These are phyloP conservation scores for Menura novaehollandiae DNA, from an alignment of 2,113 vertebrate species.

Conservation along the genomic window DNA sequence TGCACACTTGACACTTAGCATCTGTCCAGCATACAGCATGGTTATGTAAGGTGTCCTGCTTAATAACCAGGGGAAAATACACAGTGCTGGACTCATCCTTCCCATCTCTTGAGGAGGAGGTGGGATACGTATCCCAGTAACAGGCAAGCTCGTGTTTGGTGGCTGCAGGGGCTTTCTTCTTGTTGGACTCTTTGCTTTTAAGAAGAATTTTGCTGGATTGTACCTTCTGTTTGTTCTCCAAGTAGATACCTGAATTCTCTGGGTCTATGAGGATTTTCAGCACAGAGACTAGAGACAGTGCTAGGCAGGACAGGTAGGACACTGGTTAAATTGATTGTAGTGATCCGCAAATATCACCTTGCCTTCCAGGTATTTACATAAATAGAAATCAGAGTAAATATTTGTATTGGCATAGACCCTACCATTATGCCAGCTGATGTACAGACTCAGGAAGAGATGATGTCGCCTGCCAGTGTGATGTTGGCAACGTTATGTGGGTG, in stretches of 20 bases:
- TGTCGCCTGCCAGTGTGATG: not conserved
- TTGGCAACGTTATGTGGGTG: not conserved
- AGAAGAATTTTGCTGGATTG: not conserved
- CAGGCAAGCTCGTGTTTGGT: not conserved
- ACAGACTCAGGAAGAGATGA: not conserved
- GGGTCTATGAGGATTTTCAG: not conserved
- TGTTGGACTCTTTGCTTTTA: not conserved
- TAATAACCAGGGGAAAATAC: not conserved
- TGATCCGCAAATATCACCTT: not conserved
- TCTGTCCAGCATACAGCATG: not conserved
- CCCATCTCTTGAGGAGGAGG: not conserved
- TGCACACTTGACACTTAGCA: not conserved
- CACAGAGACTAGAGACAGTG: not conserved
- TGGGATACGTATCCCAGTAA: not conserved
- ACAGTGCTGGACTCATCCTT: not conserved
- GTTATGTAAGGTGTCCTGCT: not conserved
- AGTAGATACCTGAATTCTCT: not conserved
- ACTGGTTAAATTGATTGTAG: not conserved
- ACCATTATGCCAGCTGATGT: not conserved
- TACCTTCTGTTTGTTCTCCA: not conserved
- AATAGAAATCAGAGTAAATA: constrained; percentile 30
- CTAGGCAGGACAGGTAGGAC: not conserved
- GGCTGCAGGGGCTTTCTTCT: not conserved
- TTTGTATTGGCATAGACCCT: not conserved
- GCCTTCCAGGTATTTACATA: not conserved